A percentile compares a stretch with the other conserved stretches of the same genome.
These are phyloP conservation scores for Discoglossus pictus DNA, from an alignment of 2,797 vertebrate genomes.

Conservation along the genomic window DNA sequence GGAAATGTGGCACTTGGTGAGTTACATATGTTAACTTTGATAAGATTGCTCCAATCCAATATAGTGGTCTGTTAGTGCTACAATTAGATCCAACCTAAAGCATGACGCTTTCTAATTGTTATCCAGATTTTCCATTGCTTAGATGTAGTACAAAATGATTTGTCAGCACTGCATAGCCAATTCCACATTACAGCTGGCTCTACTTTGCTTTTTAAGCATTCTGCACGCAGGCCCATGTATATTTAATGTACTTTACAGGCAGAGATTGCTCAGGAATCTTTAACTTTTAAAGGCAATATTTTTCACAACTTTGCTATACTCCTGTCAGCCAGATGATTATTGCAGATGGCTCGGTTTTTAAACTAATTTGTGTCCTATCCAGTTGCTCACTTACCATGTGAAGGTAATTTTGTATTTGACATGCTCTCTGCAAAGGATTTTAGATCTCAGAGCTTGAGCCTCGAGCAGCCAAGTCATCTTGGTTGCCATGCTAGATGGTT, in stretches of 20 bases:
- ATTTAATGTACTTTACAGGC: neutral
- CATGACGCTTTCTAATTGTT: too few relatives aligned
- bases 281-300: neutral
- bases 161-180: too few relatives aligned
- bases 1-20: too few relatives aligned
- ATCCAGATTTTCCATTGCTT: too few relatives aligned
- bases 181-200: too few relatives aligned
- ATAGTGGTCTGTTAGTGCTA: too few relatives aligned
- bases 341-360: constrained; percentile 14
- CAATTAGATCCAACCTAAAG: too few relatives aligned
- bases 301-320: neutral
- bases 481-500: constrained; percentile 31
- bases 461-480: constrained; percentile 42
- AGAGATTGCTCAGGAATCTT: neutral
- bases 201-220: too few relatives aligned
- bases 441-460: constrained; percentile 38
- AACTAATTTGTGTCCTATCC: constrained; percentile 12
- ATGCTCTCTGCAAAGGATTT: constrained; percentile 44
- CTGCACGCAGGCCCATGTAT: neutral
- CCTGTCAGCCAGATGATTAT: constrained; percentile 18
- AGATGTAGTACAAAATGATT: too few relatives aligned
- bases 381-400: neutral
- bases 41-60: too few relatives aligned
- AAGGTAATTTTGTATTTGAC: constrained; percentile 43
- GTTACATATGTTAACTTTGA: too few relatives aligned